Percentiles rank a stretch among this genome's conserved stretches.
phyloP scores from a whole-genome alignment of 2,113 vertebrate genomes.

The Larimichthys crocea region DNA sequence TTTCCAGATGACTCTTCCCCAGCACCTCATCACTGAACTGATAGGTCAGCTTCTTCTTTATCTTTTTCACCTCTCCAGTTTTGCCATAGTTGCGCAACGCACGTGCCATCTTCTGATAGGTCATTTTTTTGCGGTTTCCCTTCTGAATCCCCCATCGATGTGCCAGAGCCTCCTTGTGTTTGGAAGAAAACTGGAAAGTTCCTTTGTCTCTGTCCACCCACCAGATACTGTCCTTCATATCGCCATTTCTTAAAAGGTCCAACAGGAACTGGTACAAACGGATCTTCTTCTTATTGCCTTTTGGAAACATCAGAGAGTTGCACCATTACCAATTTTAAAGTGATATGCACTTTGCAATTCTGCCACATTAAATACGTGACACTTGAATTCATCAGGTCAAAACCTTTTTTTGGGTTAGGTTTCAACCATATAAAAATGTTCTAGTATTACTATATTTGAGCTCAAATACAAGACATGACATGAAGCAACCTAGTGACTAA shows the following conservation, averaged over 20 bases:
- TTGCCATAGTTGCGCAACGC: constrained; percentile 98
- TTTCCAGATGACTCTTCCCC: constrained; percentile 88
- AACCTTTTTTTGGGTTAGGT: not conserved
- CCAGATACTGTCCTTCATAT: constrained; percentile 99
- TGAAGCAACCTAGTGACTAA: not conserved
- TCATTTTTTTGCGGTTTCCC: constrained; percentile 99
- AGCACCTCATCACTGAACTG: constrained; percentile 99
- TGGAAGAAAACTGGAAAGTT: constrained; percentile 99
- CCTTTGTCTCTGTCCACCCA: constrained; percentile 99
- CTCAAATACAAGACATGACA: not conserved
- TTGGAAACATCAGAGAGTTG: constrained; percentile 50
- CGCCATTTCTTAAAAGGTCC: constrained; percentile 94
- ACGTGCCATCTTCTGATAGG: constrained; percentile 99
- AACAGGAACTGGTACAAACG: constrained; percentile 98
- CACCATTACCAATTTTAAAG: not conserved
- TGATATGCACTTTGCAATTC: not conserved
- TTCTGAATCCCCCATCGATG: constrained; percentile 99
- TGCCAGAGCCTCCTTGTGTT: constrained; percentile 97
- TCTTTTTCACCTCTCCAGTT: constrained; percentile 98
- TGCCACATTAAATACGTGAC: not conserved
- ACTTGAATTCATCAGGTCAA: too few species aligned
- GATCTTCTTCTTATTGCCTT: constrained; percentile 99
- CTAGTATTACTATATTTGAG: not conserved
- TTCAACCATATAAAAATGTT: not conserved
- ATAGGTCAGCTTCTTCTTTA: constrained; percentile 99